Percentiles rank a stretch among this genome's conserved stretches.
These are phyloP conservation scores for Pachliopta kotzebuea DNA, from an alignment of 2,888 invertebrate species.

Conservation along the genomic window DNA sequence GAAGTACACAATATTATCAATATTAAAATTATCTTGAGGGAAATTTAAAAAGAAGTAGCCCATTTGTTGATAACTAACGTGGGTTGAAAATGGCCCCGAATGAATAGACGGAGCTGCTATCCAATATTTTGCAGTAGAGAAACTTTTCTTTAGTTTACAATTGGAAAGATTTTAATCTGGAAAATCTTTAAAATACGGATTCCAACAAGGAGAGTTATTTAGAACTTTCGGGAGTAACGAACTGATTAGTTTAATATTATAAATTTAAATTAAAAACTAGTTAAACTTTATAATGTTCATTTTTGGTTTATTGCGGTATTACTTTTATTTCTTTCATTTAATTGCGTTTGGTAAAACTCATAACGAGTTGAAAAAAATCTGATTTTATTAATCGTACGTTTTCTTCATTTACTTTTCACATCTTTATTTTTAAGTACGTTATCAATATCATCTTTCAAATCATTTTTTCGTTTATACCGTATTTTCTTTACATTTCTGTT, in stretches of 20 bases:
- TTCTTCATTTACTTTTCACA: no score
- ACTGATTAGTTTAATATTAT: neutral
- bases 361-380: no score
- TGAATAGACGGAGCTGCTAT: conserved; percentile 4
- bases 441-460: no score
- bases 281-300: neutral
- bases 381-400: no score
- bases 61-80: conserved; percentile 11
- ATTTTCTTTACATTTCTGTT: no score
- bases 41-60: neutral
- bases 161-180: conserved; percentile 24
- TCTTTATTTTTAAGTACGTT: no score
- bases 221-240: neutral
- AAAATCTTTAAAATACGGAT: conserved; percentile 7
- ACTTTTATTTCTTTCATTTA: no score
- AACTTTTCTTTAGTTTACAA: conserved; percentile 25
- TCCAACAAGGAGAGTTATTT: neutral
- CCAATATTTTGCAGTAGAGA: conserved; percentile 5
- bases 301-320: neutral
- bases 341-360: no score
- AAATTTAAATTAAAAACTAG: neutral
- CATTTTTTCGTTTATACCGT: no score
- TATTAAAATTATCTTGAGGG: neutral
- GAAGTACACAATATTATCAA: neutral
- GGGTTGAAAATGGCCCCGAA: neutral